Percentiles rank a stretch among this genome's conserved stretches.
Conservation (phyloP, 2,797 vertebrate genomes). For the Rachycentron canadum region DNA sequence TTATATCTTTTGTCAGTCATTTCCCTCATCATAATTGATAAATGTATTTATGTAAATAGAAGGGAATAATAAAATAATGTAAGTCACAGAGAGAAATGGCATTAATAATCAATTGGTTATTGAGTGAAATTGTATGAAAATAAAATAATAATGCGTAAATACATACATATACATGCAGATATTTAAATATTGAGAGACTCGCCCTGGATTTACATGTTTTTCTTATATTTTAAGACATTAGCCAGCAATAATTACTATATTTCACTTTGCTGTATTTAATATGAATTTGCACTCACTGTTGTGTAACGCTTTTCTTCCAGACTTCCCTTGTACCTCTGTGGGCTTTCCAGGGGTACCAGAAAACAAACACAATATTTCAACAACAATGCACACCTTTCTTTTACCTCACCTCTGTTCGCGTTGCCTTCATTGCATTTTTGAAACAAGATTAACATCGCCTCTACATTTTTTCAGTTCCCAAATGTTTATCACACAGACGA, state of each 20-base stretch:
- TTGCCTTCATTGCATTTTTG: slow-evolving; percentile 32
- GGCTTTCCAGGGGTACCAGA: slow-evolving; percentile 39
- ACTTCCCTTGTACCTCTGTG: slow-evolving; percentile 1
- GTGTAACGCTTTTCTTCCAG: slow-evolving; percentile 4
- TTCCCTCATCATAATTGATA: slow-evolving; percentile 6
- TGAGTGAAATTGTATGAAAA: background rate
- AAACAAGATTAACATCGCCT: slow-evolving; percentile 48
- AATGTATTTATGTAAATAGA: slow-evolving; percentile 16
- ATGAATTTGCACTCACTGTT: slow-evolving; percentile 7
- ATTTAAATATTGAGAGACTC: background rate
- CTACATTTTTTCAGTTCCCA: slow-evolving; percentile 64
- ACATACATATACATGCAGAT: background rate
- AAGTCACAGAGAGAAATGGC: background rate
- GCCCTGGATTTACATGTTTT: slow-evolving; percentile 7
- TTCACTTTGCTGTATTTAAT: slow-evolving; percentile 18
- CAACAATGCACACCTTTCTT: slow-evolving; percentile 29
- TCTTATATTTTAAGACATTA: background rate
- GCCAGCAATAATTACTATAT: background rate
- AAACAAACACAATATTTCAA: slow-evolving; percentile 39
- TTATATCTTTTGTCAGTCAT: background rate
- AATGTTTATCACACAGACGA: slow-evolving; percentile 70
- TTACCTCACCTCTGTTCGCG: background rate
- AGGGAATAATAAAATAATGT: background rate
- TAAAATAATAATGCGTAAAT: background rate
- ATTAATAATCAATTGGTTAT: background rate